Evolutionary conservation across 2,888 invertebrate genomes (phyloP), one percentile per base, ranked within the genome.

Genomic region (Atethmia centrago): DNA sequence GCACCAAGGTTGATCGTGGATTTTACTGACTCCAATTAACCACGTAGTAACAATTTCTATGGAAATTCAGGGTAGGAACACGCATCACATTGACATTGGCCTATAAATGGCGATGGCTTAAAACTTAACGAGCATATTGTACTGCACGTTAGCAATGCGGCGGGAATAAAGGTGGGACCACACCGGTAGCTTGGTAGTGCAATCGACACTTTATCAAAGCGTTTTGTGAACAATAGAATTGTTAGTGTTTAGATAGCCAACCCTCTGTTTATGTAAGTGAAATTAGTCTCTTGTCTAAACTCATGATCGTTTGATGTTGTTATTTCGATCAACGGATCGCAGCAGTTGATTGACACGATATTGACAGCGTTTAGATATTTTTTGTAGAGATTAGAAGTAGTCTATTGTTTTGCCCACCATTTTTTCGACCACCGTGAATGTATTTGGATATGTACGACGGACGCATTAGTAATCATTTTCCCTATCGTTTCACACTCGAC

Each of bases 61-160:
- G 25, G 65, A 65, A 28, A 40, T 58, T 76, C 12, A 36, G 67
- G 83, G 87, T 82, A 85, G 87, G 87, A 87, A 85, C 85, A 83
- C 64, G 10, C 66, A 70, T 71, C 21, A n/a, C 49, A 70, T 64
- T 85, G 85, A 74, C 85, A 82, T 79, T 85, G 85, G 58, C 72
- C 85, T 61, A 82, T 78, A 65, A 71, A 63, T 77, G 56, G 58
- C 72, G 71, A 74, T 79, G 73, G 64, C 45, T 78, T 55, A 59
- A 74, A 76, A 63, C 76, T 70, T 69, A 82, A 71, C 16, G 47
- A 71, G 45, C 58, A 47, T 69, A 72, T 82, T 71, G 45, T 74
- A 74, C 68, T 69, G 71, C 68, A 74, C 47, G 74, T 56, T 79
- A 74, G 70, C 78, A 78, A 68, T 71, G 64, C 79, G 64, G 25